phyloP scores from a whole-genome alignment of 2,888 invertebrate genomes.

The Amphipyra tragopoginis region DNA sequence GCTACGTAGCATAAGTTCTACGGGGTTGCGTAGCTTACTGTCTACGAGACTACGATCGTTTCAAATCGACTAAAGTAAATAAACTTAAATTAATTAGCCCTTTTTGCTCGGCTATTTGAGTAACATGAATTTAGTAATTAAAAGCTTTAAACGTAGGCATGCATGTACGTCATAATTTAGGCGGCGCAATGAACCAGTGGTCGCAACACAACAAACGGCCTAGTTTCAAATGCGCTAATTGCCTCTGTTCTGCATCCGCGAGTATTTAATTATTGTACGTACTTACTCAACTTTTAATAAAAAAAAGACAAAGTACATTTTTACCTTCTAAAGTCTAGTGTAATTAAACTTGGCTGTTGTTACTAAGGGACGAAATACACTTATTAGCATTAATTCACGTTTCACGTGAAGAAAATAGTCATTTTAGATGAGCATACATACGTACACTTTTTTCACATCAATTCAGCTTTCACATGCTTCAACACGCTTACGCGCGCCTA shows the following conservation, averaged over 20 bases:
- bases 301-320: neutral
- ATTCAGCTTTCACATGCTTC: too few relatives aligned
- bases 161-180: conserved; percentile 64
- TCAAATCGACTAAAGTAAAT: too few relatives aligned
- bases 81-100: neutral
- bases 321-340: neutral
- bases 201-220: conserved; percentile 58
- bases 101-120: neutral
- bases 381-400: too few relatives aligned
- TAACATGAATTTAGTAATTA: conserved; percentile 42
- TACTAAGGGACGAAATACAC: too few relatives aligned
- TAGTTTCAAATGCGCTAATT: conserved; percentile 70
- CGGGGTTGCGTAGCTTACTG: too few relatives aligned
- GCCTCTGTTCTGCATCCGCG: conserved; percentile 55
- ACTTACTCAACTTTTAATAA: neutral
- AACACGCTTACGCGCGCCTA: too few relatives aligned
- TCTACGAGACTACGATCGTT: too few relatives aligned
- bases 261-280: conserved; percentile 29
- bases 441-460: too few relatives aligned
- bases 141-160: conserved; percentile 55
- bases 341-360: too few relatives aligned
- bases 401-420: too few relatives aligned
- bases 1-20: too few relatives aligned
- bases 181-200: conserved; percentile 64
- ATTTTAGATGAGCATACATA: too few relatives aligned